Evolutionary conservation across 92 coral and sea anemone species (phyloP).

Genomic region (Epizoanthus scotinus): DNA sequence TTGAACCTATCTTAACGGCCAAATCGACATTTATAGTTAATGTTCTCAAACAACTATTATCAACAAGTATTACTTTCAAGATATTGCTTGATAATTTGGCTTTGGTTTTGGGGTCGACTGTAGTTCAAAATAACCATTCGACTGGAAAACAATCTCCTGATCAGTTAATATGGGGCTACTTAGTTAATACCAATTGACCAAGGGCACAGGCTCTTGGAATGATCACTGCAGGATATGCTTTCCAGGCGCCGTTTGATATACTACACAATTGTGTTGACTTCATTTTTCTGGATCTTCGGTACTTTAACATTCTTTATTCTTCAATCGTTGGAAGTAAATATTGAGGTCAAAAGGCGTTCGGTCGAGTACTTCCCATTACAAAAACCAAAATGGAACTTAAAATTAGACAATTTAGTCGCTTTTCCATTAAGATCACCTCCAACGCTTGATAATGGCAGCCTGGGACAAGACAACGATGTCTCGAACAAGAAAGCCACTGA

Average conservation of each 20-base stretch:
- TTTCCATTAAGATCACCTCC: conserved; percentile 8
- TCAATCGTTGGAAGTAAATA: conserved; percentile 81
- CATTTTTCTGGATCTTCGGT: conserved; percentile 91
- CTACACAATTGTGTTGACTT: conserved; percentile 82
- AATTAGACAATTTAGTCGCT: conserved; percentile 13
- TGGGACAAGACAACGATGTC: conserved; percentile 20
- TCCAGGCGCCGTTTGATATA: conserved; percentile 83
- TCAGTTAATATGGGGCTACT: not conserved
- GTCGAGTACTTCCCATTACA: conserved; percentile 59
- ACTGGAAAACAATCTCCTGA: not conserved
- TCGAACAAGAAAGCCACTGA: conserved; percentile 16
- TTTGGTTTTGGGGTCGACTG: not conserved
- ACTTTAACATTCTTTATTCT: conserved; percentile 85
- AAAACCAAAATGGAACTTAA: conserved; percentile 70
- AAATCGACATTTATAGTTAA: conserved; percentile 20
- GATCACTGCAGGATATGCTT: conserved; percentile 40
- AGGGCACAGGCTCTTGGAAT: not conserved
- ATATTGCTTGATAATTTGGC: not conserved
- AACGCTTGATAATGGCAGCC: conserved; percentile 3
- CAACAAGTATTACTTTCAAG: not conserved
- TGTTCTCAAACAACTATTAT: conserved; percentile 4
- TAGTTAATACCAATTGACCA: not conserved
- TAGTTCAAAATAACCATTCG: not conserved
- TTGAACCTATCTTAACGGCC: not conserved
- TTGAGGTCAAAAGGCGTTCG: conserved; percentile 78